Evolutionary conservation across 2,888 invertebrate species (phyloP), one percentile per base, ranked within the genome.

Genomic region (Lochmaea crataegi): DNA sequence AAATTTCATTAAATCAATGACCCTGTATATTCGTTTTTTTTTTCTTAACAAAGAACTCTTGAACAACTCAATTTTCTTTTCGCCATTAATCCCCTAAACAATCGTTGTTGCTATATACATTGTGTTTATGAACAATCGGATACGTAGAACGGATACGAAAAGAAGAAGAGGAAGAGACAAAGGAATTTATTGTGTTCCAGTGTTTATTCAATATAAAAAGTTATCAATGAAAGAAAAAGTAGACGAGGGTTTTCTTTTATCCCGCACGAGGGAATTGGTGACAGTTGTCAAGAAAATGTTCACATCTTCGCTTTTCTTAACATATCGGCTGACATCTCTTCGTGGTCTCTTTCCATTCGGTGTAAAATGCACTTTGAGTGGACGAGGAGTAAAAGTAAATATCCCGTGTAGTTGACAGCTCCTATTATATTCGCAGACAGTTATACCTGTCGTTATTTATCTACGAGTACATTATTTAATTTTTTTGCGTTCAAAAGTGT

Each of bases 201-300:
- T 53, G 53, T 53, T 53, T 53, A 53, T 53, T 53, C 53, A 16
- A 53, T 53, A 53, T 53, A 53, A 53, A 53, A 53, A 14, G n/a
- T 53, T 53, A 53, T 53, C 53, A 18, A 53, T 53, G 16, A 53
- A 11, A 53, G 18, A 53, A 53, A 53, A 12, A 53, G 10, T 18
- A 18, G 16, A 3, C 53, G 53, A 53, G 18, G 53, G 10, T 9
- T 18, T 53, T 53, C 16, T 53, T 53, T 53, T 53, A 53, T 53
- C 18, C 6, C 2, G 9, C 32, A 32, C 32, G 9, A 10, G 16
- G 16, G 16, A 16, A 18, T 53, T 16, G 16, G 53, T 53, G 53
- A 53, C 53, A 18, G 53, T 53, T 53, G 53, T 53, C 53, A 53
- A 18, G 18, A 53, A 53, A 53, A 53, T 53, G 53, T 53, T 53